Conservation (phyloP, 2,113 vertebrate species). For the Pyxicephalus adspersus region DNA sequence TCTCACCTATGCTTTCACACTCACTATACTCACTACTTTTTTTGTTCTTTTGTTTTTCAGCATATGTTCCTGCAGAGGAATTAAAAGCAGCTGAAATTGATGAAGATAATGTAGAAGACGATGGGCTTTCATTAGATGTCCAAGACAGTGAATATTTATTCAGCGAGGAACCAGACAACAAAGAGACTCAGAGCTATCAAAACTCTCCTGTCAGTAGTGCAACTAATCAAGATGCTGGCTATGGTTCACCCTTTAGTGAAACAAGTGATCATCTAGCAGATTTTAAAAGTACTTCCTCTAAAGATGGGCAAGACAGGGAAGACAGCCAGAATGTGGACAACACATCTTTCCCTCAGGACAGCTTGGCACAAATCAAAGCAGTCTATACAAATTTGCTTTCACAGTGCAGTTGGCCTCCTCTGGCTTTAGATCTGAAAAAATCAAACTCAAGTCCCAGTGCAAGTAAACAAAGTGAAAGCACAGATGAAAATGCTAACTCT, state of each 20-base stretch:
- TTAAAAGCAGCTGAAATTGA: constrained; percentile 86
- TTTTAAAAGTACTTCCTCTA: constrained; percentile 83
- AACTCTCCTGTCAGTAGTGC: constrained; percentile 94
- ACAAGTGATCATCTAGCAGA: constrained; percentile 89
- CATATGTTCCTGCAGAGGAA: constrained; percentile 96
- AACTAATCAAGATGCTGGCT: constrained; percentile 93
- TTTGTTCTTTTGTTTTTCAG: constrained; percentile 76
- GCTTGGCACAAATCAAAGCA: constrained; percentile 96
- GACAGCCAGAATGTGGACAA: constrained; percentile 77
- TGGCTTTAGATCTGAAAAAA: constrained; percentile 92
- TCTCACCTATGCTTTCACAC: background rate
- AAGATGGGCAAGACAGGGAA: constrained; percentile 83
- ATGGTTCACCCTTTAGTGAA: constrained; percentile 94
- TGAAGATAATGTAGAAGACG: constrained; percentile 86
- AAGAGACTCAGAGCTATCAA: constrained; percentile 89
- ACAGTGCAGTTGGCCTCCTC: constrained; percentile 94
- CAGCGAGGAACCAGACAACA: constrained; percentile 87
- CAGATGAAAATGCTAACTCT: constrained; percentile 54
- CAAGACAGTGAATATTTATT: constrained; percentile 88
- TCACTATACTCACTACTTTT: background rate
- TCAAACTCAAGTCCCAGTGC: constrained; percentile 76
- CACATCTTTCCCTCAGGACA: constrained; percentile 89
- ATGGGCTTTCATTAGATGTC: constrained; percentile 85
- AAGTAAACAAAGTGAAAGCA: constrained; percentile 70
- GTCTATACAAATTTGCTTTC: constrained; percentile 95